Evolutionary conservation across 2,113 vertebrate species (phyloP).

Genomic region (Mus spicilegus): DNA sequence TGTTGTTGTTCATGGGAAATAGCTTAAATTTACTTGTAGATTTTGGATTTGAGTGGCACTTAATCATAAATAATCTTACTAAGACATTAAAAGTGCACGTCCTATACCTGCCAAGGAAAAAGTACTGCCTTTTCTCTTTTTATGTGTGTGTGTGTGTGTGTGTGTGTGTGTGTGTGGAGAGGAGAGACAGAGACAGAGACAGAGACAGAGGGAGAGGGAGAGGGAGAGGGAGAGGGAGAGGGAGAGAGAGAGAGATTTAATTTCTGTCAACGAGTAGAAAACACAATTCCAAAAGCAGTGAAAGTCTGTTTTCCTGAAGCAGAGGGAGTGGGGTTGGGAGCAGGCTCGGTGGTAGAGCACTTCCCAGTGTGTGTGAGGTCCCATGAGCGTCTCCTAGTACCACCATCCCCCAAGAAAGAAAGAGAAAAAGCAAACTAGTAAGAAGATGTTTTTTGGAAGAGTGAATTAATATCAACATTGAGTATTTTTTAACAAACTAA

Average conservation of each 20-base stretch:
- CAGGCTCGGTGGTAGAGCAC: background rate
- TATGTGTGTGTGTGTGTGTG: background rate
- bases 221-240: background rate
- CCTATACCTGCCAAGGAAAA: background rate
- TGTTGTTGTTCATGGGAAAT: conserved; percentile 32
- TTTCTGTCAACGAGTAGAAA: conserved; percentile 35
- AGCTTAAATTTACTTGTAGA: conserved; percentile 19
- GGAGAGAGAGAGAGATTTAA: background rate
- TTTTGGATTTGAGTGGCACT: background rate
- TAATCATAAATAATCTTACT: conserved; percentile 41
- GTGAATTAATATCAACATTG: conserved; percentile 64
- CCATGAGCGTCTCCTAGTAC: background rate
- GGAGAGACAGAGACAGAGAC: background rate
- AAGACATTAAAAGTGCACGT: background rate
- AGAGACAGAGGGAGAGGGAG: too few relatives aligned
- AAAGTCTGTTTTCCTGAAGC: conserved; percentile 51
- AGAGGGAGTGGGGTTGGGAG: background rate
- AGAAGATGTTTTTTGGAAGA: conserved; percentile 63
- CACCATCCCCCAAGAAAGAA: background rate
- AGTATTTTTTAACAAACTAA: conserved; percentile 71
- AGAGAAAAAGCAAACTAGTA: conserved; percentile 23
- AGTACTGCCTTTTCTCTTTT: background rate
- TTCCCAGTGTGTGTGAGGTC: background rate
- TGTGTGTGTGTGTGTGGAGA: background rate
- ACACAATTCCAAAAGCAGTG: conserved; percentile 49